Conservation (phyloP, 2,888 invertebrate genomes). For the Tridacna gigas region DNA sequence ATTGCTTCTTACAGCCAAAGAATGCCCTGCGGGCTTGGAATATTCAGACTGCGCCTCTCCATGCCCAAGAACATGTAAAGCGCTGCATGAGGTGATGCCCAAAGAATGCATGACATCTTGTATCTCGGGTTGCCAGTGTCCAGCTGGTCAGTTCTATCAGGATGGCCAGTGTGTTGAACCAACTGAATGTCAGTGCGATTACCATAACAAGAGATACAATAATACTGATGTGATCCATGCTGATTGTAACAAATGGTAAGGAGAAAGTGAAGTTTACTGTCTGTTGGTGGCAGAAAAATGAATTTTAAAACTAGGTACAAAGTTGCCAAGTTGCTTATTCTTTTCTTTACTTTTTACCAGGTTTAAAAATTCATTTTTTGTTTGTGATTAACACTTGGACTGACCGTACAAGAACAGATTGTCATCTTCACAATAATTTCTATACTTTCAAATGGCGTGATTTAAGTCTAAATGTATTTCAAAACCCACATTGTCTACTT, state of each 20-base stretch:
- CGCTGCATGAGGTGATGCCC: slow-evolving; percentile 56
- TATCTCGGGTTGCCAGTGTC: slow-evolving; percentile 95
- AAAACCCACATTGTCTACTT: too few relatives aligned
- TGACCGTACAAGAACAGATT: too few relatives aligned
- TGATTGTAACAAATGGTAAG: slow-evolving; percentile 77
- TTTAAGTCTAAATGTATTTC: too few relatives aligned
- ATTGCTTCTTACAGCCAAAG: slow-evolving; percentile 51
- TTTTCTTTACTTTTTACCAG: too few relatives aligned
- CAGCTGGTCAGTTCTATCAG: slow-evolving; percentile 88
- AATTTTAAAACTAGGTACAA: too few relatives aligned
- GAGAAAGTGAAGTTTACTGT: not conserved
- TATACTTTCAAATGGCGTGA: too few relatives aligned
- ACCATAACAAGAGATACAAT: slow-evolving; percentile 66
- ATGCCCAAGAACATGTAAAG: slow-evolving; percentile 63
- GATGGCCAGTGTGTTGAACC: slow-evolving; percentile 74
- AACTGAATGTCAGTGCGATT: slow-evolving; percentile 73
- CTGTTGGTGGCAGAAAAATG: too few relatives aligned
- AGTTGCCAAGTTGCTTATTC: too few relatives aligned
- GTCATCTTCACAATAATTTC: too few relatives aligned
- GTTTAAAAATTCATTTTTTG: too few relatives aligned
- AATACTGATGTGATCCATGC: slow-evolving; percentile 68
- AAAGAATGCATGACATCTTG: slow-evolving; percentile 86
- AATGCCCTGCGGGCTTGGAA: slow-evolving; percentile 60
- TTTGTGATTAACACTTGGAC: too few relatives aligned
- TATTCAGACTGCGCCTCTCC: slow-evolving; percentile 65